Evolutionary conservation across 2,888 invertebrate species (phyloP), one percentile per base, ranked within the genome.

Genomic region (Mesorhabditis sp.): DNA sequence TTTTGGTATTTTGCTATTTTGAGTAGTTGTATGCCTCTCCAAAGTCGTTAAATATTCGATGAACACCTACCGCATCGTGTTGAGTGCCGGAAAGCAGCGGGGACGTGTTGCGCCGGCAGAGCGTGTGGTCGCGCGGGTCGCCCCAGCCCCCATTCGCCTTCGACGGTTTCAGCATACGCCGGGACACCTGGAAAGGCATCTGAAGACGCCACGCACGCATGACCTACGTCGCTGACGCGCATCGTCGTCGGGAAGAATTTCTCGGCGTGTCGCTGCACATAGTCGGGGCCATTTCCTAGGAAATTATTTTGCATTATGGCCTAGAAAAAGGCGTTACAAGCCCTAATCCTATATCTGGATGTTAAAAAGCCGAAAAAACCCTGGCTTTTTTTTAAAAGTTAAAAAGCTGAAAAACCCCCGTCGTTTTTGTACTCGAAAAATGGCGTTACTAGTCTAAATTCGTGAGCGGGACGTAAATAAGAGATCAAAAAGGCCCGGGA

Each of bases 101-200:
- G 50, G 67, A 61, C 3, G 81, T 77, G 70, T 85, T 83, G 42
- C 75, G 69, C 43, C 76, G 67, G 68, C 94, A 95, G 41, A 95
- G 87, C 80, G 91, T 90, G 84, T 91, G 92, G 88, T 95, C 94
- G 73, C 94, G 89, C n/a, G 88, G 80, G 83, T 98, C 98, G 5
- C 95, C 95, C 97, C 98, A 98, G 1, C 97, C 97, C 0, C 97
- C 98, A 85, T 98, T 98, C 68, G 83, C 84, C 70, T 86, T 86
- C 50, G 85, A 80, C 7, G 85, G 83, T 73, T 85, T 85, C 65
- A 86, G 71, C 67, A 78, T 82, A 41, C 83, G 78, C 43, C 78
- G 72, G 13, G 80, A 80, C 5, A 80, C 73, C 74, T 85, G 76
- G 5, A 74, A 64, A n/a, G 10, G 7, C n/a, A 13, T 50, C n/a